Conservation (phyloP, 2,888 invertebrate species). For the Glaucopsyche alexis region DNA sequence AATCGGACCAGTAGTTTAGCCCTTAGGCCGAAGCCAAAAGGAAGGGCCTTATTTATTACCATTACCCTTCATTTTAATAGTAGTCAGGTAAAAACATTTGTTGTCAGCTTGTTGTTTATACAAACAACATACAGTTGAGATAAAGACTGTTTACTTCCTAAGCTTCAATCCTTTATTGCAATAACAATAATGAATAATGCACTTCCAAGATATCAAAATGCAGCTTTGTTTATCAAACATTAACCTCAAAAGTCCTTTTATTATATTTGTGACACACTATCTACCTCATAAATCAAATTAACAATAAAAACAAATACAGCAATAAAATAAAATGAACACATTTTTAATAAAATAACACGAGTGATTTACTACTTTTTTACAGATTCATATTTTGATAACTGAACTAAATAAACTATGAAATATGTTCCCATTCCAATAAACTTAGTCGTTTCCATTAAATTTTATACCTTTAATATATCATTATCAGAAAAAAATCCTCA, state of each 20-base stretch:
- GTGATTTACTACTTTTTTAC: not conserved
- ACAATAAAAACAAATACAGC: constrained; percentile 19
- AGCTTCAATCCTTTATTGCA: not conserved
- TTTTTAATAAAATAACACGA: not conserved
- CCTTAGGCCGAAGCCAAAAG: too few relatives aligned
- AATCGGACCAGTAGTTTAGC: too few relatives aligned
- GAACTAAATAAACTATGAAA: too few relatives aligned
- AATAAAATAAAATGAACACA: constrained; percentile 1
- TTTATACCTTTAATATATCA: too few relatives aligned
- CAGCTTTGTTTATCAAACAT: constrained; percentile 2
- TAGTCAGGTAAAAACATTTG: too few relatives aligned
- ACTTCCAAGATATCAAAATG: not conserved
- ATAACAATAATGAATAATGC: not conserved
- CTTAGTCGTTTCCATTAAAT: too few relatives aligned
- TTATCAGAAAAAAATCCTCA: too few relatives aligned
- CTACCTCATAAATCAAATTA: constrained; percentile 10
- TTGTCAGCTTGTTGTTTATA: too few relatives aligned
- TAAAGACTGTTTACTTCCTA: constrained; percentile 2
- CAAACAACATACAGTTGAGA: not conserved
- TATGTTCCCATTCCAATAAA: too few relatives aligned
- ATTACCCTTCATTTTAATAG: too few relatives aligned
- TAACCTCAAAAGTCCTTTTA: constrained; percentile 1
- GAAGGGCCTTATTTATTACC: too few relatives aligned
- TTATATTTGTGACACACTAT: constrained; percentile 1
- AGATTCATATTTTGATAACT: too few relatives aligned